Evolutionary conservation across 53 echinoderm and acorn worm species (phyloP).

Genomic region (Holothuria scabra): DNA sequence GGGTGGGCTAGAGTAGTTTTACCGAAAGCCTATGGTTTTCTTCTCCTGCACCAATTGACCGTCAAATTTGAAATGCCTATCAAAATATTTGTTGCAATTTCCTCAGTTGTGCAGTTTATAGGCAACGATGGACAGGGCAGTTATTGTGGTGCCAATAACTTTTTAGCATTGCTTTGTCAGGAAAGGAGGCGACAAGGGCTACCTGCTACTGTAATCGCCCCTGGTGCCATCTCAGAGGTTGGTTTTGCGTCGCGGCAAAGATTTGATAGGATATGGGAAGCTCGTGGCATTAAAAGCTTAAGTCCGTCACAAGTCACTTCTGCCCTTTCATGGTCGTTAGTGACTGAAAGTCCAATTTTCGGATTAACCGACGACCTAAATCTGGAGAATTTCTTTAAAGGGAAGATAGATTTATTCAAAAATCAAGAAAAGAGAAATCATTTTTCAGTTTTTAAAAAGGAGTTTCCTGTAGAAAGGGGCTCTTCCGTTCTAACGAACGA

Average conservation of each 20-base stretch:
- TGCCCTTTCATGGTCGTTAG: constrained; percentile 45
- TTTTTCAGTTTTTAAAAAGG: too few relatives aligned
- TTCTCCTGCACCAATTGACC: constrained; percentile 70
- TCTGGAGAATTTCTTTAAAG: constrained; percentile 18
- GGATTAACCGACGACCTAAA: constrained; percentile 42
- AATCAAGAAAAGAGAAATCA: too few relatives aligned
- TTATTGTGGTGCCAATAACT: constrained; percentile 72
- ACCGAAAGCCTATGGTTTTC: constrained; percentile 75
- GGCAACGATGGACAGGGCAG: constrained; percentile 75
- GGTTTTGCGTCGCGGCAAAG: constrained; percentile 71
- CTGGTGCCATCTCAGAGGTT: constrained; percentile 57
- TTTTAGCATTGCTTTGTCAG: constrained; percentile 54
- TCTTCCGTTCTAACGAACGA: too few relatives aligned
- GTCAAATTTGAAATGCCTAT: constrained; percentile 50
- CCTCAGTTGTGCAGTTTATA: constrained; percentile 62
- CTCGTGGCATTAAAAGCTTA: constrained; percentile 54
- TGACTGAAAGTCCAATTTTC: background rate
- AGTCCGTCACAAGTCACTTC: constrained; percentile 51
- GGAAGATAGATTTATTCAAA: background rate
- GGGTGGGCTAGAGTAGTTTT: constrained; percentile 65
- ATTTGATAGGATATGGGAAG: constrained; percentile 48
- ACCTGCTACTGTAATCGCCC: constrained; percentile 62
- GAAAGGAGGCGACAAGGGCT: constrained; percentile 46
- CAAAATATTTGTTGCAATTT: constrained; percentile 59
- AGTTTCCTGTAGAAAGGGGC: too few relatives aligned